phyloP scores from a whole-genome alignment of 2,888 invertebrate species.

The Drosophila subquinaria region DNA sequence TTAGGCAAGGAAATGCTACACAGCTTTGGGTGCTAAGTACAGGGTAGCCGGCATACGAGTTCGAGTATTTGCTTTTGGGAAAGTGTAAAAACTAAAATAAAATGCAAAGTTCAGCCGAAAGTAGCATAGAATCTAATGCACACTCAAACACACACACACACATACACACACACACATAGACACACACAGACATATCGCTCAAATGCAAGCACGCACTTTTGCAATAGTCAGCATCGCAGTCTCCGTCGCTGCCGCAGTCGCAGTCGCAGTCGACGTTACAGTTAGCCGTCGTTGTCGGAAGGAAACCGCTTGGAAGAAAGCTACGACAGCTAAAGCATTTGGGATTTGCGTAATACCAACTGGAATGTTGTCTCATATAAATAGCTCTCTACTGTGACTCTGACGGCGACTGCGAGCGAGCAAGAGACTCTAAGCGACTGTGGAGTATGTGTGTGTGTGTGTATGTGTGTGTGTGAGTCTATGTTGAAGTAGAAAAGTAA shows the following conservation, averaged over 20 bases:
- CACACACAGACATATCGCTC: slow-evolving; percentile 57
- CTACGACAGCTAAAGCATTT: slow-evolving; percentile 81
- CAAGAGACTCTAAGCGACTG: slow-evolving; percentile 2
- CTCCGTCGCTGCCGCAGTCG: slow-evolving; percentile 10
- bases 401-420: slow-evolving; percentile 33
- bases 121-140: slow-evolving; percentile 43
- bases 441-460: slow-evolving; percentile 19
- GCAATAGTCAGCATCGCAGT: slow-evolving; percentile 57
- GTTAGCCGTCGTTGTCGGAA: slow-evolving; percentile 62
- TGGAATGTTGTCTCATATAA: slow-evolving; percentile 82
- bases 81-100: slow-evolving; percentile 33
- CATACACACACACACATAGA: slow-evolving; percentile 9
- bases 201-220: slow-evolving; percentile 77
- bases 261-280: slow-evolving; percentile 24
- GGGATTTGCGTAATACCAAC: slow-evolving; percentile 81
- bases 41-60: background rate
- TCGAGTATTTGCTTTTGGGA: background rate
- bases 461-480: slow-evolving; percentile 23
- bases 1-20: background rate
- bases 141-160: slow-evolving; percentile 24
- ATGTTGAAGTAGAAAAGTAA: slow-evolving; percentile 61
- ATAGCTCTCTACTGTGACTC: slow-evolving; percentile 61
- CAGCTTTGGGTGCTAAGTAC: background rate
- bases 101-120: slow-evolving; percentile 42
- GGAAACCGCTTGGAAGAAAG: slow-evolving; percentile 80